Conservation (phyloP, 2,113 vertebrate genomes). For the Phyllopteryx taeniolatus region DNA sequence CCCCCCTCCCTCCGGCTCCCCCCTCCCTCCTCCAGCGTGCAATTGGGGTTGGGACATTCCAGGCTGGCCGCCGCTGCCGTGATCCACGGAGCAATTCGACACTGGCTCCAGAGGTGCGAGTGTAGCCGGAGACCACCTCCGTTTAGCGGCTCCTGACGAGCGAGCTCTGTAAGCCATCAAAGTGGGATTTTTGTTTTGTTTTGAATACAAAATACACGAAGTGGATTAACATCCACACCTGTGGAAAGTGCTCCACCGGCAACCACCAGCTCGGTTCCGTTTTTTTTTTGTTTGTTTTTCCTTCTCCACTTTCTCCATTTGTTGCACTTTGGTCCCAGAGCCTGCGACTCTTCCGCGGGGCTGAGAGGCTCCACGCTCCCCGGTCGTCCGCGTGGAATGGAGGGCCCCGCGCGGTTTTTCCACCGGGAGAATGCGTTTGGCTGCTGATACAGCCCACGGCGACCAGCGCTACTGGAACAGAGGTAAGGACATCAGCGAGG, state of each 20-base stretch:
- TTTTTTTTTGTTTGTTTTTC: too few relatives aligned
- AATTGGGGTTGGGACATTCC: conserved; percentile 75
- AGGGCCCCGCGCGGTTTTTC: conserved; percentile 77
- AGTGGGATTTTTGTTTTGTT: not conserved
- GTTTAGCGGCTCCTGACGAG: conserved; percentile 20
- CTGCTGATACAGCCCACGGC: conserved; percentile 54
- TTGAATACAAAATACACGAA: not conserved
- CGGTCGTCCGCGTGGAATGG: conserved; percentile 72
- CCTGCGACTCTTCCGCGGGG: conserved; percentile 25
- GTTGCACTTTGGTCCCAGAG: conserved; percentile 49
- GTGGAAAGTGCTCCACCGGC: not conserved
- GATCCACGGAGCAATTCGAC: conserved; percentile 75
- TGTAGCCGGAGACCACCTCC: conserved; percentile 38
- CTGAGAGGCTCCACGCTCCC: conserved; percentile 8
- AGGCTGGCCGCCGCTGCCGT: conserved; percentile 69
- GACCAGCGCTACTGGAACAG: conserved; percentile 61
- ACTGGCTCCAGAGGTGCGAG: conserved; percentile 68
- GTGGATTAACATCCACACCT: not conserved
- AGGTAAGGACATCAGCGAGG: conserved; percentile 65
- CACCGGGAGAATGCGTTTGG: conserved; percentile 64
- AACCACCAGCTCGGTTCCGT: not conserved
- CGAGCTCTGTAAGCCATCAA: not conserved
- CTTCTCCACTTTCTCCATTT: not conserved
- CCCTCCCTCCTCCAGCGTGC: conserved; percentile 26
- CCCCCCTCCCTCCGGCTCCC: not conserved